Conservation (phyloP, 30 jellyfish, hydroid and myxozoan species). For the Aurelia aurita complex sp. Pacific region DNA sequence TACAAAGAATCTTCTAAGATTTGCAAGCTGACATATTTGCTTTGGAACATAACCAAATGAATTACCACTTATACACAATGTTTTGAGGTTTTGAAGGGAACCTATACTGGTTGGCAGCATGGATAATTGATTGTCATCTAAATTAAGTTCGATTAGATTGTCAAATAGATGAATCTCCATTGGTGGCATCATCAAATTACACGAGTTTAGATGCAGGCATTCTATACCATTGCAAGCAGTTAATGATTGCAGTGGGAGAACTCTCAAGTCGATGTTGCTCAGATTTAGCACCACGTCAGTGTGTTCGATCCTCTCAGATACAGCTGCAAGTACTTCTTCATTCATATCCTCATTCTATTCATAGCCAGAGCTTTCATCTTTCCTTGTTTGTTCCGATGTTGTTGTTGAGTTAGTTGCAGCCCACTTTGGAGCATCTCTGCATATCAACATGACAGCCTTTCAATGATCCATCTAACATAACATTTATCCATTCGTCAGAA, state of each 20-base stretch:
- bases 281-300: constrained; percentile 43
- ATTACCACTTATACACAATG: constrained; percentile 81
- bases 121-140: constrained; percentile 83
- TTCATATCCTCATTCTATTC: not conserved
- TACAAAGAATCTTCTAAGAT: constrained; percentile 63
- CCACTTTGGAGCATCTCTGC: too few species aligned
- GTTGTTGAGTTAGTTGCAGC: too few species aligned
- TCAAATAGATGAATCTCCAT: constrained; percentile 54
- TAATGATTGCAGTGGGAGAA: constrained; percentile 69
- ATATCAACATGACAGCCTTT: too few species aligned
- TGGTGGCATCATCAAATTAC: constrained; percentile 91
- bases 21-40: constrained; percentile 56
- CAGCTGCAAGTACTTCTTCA: not conserved
- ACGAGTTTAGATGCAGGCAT: constrained; percentile 42
- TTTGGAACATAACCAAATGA: constrained; percentile 75
- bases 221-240: constrained; percentile 16
- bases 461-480: too few species aligned
- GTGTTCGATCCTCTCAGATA: constrained; percentile 14
- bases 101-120: constrained; percentile 82
- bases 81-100: constrained; percentile 34
- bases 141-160: constrained; percentile 67
- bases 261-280: constrained; percentile 53
- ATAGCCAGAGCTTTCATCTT: too few species aligned
- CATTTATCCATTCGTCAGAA: too few species aligned
- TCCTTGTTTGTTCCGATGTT: too few species aligned